phyloP scores from a whole-genome alignment of 2,797 vertebrate genomes.

The Hyperoplus immaculatus region DNA sequence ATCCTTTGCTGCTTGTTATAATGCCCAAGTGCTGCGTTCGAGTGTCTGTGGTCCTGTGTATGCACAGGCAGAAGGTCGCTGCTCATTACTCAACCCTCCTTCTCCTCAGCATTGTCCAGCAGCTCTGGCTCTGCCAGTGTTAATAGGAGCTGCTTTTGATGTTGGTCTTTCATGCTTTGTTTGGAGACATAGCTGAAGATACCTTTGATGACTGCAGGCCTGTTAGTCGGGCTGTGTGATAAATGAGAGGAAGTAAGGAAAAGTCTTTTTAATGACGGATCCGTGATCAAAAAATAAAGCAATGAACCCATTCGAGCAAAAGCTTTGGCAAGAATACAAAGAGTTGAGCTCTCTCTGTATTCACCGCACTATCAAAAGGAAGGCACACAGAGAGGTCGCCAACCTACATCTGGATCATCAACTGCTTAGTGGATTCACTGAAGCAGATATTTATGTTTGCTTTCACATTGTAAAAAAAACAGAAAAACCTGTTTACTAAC shows the following conservation, averaged over 20 bases:
- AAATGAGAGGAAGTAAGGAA: slow-evolving; percentile 53
- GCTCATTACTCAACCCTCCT: slow-evolving; percentile 74
- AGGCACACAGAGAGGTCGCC: slow-evolving; percentile 44
- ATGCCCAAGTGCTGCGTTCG: slow-evolving; percentile 40
- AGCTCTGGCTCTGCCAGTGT: slow-evolving; percentile 33
- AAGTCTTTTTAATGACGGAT: slow-evolving; percentile 55
- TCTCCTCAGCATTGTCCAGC: slow-evolving; percentile 59
- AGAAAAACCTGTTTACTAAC: slow-evolving; percentile 52
- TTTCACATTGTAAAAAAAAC: not conserved
- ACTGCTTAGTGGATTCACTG: slow-evolving; percentile 48
- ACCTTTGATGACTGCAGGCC: slow-evolving; percentile 72
- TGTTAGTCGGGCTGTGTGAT: slow-evolving; percentile 58
- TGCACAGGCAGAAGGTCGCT: slow-evolving; percentile 57
- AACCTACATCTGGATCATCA: slow-evolving; percentile 58
- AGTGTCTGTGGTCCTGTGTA: slow-evolving; percentile 28
- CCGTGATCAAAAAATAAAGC: slow-evolving; percentile 69
- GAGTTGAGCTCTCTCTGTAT: slow-evolving; percentile 45
- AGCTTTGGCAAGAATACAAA: slow-evolving; percentile 39
- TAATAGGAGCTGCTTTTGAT: slow-evolving; percentile 72
- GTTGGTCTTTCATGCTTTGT: slow-evolving; percentile 77
- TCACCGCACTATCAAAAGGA: slow-evolving; percentile 45
- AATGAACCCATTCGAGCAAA: slow-evolving; percentile 37
- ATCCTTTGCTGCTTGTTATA: slow-evolving; percentile 55
- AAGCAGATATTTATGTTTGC: slow-evolving; percentile 46
- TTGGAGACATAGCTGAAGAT: slow-evolving; percentile 52